These are phyloP conservation scores for Pardalotus punctatus DNA, from an alignment of 2,113 vertebrate genomes.

Conservation along the genomic window DNA sequence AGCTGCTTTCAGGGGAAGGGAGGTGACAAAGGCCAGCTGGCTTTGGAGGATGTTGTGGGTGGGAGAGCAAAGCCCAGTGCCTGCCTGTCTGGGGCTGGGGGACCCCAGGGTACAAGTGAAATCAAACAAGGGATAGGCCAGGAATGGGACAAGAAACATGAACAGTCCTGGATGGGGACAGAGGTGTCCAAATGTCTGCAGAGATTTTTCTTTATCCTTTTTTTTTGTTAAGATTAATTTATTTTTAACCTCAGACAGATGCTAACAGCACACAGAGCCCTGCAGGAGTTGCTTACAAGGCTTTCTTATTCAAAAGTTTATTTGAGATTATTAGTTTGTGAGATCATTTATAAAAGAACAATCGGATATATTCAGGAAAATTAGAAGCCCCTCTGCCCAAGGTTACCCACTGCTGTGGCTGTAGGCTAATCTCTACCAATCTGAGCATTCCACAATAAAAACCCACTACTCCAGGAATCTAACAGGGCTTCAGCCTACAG, in stretches of 20 bases:
- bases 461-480: neutral
- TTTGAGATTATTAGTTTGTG: conserved; percentile 14
- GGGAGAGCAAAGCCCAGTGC: neutral
- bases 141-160: neutral
- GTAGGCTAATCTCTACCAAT: neutral
- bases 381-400: neutral
- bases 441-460: neutral
- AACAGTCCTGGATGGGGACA: accelerated
- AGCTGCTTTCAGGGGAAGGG: neutral
- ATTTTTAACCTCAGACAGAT: neutral
- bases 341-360: neutral
- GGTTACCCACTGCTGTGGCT: neutral
- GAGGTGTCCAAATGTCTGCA: neutral
- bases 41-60: neutral
- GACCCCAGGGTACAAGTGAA: neutral
- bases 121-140: neutral
- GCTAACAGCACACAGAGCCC: neutral
- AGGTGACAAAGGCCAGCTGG: neutral
- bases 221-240: neutral
- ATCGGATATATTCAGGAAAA: neutral
- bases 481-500: neutral
- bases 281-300: neutral
- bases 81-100: neutral
- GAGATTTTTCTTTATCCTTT: neutral
- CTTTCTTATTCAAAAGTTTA: conserved; percentile 31